Evolutionary conservation across 2,797 vertebrate species (phyloP), one percentile per base, ranked within the genome.

Genomic region (Bufotes viridis): DNA sequence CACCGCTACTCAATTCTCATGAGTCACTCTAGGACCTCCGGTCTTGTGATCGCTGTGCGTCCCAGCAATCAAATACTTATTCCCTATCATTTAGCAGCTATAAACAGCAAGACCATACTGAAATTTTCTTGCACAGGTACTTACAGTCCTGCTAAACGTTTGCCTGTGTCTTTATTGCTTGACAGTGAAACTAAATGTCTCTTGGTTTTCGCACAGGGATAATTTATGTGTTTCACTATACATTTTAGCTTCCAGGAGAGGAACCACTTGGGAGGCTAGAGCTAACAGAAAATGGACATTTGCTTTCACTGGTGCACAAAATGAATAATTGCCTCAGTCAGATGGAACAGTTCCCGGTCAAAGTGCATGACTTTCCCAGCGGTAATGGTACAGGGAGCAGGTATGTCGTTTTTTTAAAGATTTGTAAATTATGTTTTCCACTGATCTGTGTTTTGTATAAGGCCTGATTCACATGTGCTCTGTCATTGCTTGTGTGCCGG

Each of bases 321-420:
- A 99, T 99, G 97, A 99, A 99, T 95, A 99, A 97, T 93, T 99
- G 98, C 93, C 95, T 99, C 89, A 99, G 98, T 94, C 98, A 99
- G 92, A 99, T 99, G 98, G 98, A 99, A 87, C 98, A 99, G 90
- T 99, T 99, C 91, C 98, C 98, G 87, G 98, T 99, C 90, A 99
- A 99, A 96, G 98, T 99, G 78, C 98, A 99, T 75, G 98, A 99
- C 93, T 99, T 99, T 82, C 98, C 98, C 72, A 99, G 98, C 93
- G 98, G 98, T 76, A 99, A 99, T 75, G 98, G 98, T 91, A 99
- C 98, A n/a, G 98, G 98, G 90, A 99, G 98, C 96, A 99, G 98
- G 98, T 99, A 93, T 93, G 96, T 94, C 1, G 15, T 22, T 51
- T 42, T 72, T 5, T 55, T 24, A 14, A 55, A 14, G 6, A 14